Base-by-base conservation (phyloP, 30 jellyfish, hydroid and myxozoan species). In the Catostylus mosaicus region DNA sequence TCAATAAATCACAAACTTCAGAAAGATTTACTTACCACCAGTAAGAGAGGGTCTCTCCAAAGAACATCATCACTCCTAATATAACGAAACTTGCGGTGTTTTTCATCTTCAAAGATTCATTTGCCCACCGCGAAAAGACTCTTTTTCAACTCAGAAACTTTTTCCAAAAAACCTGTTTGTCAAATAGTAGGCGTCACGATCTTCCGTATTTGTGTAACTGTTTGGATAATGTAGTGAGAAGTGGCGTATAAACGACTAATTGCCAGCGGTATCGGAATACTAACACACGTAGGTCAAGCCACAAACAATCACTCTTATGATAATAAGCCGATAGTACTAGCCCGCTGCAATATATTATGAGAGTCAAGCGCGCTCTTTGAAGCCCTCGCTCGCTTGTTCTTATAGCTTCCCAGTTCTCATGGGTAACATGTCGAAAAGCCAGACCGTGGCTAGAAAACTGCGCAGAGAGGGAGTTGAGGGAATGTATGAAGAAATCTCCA, bases 301-400 rank as follows among this genome's bases (percentile, higher is more conserved):
- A 77, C 88, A 77, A 62, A 77, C 88, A 77, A 77, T 77, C 67
- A 47, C 88, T 18, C 88, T 31, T 47, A 77, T 34, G 78, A 56
- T 60, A n/a, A 54, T 77, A 77, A 77, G 88, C 88, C 88, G 88
- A 77, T 77, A 77, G 88, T 45, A 29, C 78, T 34, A 35, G 88
- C 88, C 88, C 88, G 88, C 88, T 77, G 88, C 88, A 77, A 77
- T 77, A 57, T 77, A 77, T 77, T 59, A 56, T 77, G 32, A 27
- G 43, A 77, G 88, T 48, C 88, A 77, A 51, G 69, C 88, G 88
- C 88, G 78, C 66, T 60, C 62, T 77, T 77, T 59, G 71, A 48
- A 77, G 67, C 56, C 37, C 32, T 57, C 51, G 85, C 85, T 57
- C 57, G 85, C 88, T 27, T 34, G 22, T 59, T 59, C 78, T 77